Evolutionary conservation across 2,888 invertebrate genomes (phyloP).

Genomic region (Erebia palarica): DNA sequence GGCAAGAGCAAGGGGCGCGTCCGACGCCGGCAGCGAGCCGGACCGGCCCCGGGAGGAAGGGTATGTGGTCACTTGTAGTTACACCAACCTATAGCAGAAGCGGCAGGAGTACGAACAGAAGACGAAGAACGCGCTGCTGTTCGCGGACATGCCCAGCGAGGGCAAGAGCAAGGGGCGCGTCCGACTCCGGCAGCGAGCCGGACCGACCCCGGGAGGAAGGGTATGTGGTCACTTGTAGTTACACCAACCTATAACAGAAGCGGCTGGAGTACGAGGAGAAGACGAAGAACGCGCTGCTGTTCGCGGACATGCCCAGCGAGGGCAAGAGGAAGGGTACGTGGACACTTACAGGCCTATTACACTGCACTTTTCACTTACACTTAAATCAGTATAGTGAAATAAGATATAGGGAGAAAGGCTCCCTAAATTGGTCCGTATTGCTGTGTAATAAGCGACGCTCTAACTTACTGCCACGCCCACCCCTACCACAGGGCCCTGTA

Average conservation of each 20-base stretch:
- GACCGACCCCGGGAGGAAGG: constrained; percentile 64
- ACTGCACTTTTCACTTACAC: too few relatives aligned
- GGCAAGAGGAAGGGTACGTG: constrained; percentile 71
- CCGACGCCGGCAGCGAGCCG: constrained; percentile 87
- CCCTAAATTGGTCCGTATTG: too few relatives aligned
- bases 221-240: constrained; percentile 48
- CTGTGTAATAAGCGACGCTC: too few relatives aligned
- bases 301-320: constrained; percentile 90
- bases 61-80: constrained; percentile 48
- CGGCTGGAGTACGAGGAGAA: constrained; percentile 97
- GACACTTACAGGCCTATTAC: too few relatives aligned
- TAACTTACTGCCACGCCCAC: too few relatives aligned
- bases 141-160: constrained; percentile 90
- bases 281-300: constrained; percentile 94
- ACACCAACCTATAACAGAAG: too few relatives aligned
- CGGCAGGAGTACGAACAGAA: constrained; percentile 97
- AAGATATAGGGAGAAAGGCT: too few relatives aligned
- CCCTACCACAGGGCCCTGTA: too few relatives aligned
- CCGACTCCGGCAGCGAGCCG: constrained; percentile 87
- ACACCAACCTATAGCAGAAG: too few relatives aligned
- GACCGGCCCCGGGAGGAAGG: constrained; percentile 64
- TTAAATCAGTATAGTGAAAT: too few relatives aligned
- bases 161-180: constrained; percentile 76
- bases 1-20: constrained; percentile 76
- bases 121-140: constrained; percentile 94